Percentiles rank a stretch among this genome's conserved stretches.
These are phyloP conservation scores for Drosophila elegans DNA, from an alignment of 1,140 invertebrate species.

Conservation along the genomic window DNA sequence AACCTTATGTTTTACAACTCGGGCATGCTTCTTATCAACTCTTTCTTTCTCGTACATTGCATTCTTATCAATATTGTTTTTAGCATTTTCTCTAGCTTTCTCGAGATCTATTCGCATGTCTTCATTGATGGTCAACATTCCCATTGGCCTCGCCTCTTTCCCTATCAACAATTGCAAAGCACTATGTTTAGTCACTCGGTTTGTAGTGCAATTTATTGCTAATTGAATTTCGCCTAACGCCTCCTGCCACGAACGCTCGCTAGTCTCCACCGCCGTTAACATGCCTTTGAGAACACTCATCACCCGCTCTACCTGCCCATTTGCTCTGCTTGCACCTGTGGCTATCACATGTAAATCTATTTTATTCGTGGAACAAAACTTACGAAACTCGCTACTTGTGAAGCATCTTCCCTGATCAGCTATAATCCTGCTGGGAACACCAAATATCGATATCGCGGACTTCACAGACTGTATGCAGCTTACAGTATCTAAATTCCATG, in stretches of 20 bases:
- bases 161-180: no score
- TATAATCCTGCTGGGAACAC: neutral
- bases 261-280: neutral
- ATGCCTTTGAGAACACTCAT: neutral
- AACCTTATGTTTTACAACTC: no score
- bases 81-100: no score
- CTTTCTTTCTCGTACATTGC: no score
- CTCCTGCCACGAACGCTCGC: conserved; percentile 4
- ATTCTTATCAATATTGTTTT: no score
- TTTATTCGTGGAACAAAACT: conserved; percentile 6
- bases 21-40: no score
- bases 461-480: conserved; percentile 8
- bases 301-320: neutral
- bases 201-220: no score
- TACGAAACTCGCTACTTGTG: conserved; percentile 2
- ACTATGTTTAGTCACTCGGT: no score
- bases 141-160: no score
- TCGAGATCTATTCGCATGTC: no score
- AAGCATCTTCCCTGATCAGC: neutral
- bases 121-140: no score
- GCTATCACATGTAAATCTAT: conserved; percentile 15
- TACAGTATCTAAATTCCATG: neutral
- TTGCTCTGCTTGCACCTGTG: neutral
- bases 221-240: neutral
- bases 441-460: conserved; percentile 2